These are phyloP conservation scores for Upupa epops DNA, from an alignment of 2,113 vertebrate genomes.

Conservation along the genomic window DNA sequence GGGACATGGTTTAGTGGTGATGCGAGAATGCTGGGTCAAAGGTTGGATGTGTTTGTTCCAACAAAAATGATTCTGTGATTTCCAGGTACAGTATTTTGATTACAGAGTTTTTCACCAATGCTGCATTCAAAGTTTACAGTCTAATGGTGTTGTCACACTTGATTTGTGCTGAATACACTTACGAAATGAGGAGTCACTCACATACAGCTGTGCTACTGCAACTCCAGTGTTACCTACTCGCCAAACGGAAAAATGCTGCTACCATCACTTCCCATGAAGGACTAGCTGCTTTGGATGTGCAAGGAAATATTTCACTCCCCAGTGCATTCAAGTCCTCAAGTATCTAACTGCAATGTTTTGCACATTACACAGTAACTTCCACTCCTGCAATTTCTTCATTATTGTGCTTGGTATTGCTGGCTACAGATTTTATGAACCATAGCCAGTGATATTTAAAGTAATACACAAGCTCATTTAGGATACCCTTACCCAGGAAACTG, in stretches of 20 bases:
- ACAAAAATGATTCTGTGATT: too few species aligned
- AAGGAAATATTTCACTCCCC: neutral
- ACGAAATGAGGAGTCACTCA: too few species aligned
- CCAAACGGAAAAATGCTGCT: rapidly evolving
- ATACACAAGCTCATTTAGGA: too few species aligned
- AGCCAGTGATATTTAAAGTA: neutral
- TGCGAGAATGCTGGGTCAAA: too few species aligned
- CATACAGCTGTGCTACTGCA: neutral
- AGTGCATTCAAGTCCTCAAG: neutral
- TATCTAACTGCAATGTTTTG: neutral
- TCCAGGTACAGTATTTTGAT: neutral
- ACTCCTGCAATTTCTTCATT: neutral
- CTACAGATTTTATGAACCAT: neutral
- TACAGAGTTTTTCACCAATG: rapidly evolving
- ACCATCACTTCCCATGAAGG: neutral
- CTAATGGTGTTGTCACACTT: neutral
- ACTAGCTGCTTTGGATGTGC: neutral
- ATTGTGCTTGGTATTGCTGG: neutral
- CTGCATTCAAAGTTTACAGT: neutral
- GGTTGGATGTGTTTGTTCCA: too few species aligned
- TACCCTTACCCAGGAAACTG: neutral
- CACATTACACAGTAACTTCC: neutral
- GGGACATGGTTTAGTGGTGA: too few species aligned
- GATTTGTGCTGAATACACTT: rapidly evolving
- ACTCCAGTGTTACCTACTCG: neutral